A percentile compares a stretch with the other conserved stretches of the same genome.
Evolutionary conservation across 1,140 invertebrate species (phyloP).

Genomic region (Aradophagus sp.): DNA sequence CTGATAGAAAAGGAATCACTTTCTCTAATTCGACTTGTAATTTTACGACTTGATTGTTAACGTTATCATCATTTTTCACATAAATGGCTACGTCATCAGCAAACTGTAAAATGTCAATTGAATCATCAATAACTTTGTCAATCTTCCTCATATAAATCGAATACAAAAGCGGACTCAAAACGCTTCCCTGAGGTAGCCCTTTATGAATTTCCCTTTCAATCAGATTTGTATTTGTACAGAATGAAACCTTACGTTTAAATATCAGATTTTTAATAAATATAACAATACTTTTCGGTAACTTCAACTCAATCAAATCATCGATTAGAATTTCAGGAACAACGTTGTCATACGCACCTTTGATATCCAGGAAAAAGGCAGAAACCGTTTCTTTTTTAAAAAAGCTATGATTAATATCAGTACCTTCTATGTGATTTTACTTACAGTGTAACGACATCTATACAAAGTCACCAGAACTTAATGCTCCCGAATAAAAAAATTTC

Average conservation of each 20-base stretch:
- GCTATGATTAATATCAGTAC: conserved; percentile 18
- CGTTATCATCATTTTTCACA: conserved; percentile 1
- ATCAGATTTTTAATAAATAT: conserved; percentile 16
- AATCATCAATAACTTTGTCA: neutral
- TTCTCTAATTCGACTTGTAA: conserved; percentile 5
- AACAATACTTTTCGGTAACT: conserved; percentile 20
- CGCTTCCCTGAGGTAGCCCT: conserved; percentile 30
- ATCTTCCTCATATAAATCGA: conserved; percentile 30
- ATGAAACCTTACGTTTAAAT: neutral
- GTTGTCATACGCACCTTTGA: conserved; percentile 38
- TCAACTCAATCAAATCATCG: conserved; percentile 27
- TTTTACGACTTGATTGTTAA: neutral
- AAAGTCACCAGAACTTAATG: no score
- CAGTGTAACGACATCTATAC: no score
- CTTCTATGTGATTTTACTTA: no score
- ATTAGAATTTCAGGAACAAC: conserved; percentile 34
- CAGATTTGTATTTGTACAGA: conserved; percentile 3
- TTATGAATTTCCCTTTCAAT: conserved; percentile 7
- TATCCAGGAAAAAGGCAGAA: conserved; percentile 26
- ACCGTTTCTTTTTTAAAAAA: conserved; percentile 25
- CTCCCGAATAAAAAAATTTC: no score
- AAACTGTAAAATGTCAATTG: conserved; percentile 22
- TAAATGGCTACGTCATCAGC: conserved; percentile 40
- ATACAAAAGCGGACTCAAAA: conserved; percentile 39
- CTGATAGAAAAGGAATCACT: neutral